Evolutionary conservation across 2,113 vertebrate species (phyloP).

Genomic region (Noturus placidus): DNA sequence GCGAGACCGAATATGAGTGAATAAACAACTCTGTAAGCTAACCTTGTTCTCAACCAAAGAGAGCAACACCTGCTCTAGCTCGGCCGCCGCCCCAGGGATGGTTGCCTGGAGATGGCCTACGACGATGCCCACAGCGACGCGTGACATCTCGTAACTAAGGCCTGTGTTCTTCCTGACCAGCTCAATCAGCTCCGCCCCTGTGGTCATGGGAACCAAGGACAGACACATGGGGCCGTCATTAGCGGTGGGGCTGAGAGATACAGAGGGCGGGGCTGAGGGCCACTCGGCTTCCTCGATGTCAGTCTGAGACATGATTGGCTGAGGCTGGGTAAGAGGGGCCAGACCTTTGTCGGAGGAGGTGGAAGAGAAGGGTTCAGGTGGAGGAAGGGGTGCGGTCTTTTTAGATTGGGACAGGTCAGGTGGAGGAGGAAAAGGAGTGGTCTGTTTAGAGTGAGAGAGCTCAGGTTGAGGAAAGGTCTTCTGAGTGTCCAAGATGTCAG

Average conservation of each 20-base stretch:
- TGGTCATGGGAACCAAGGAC: conserved; percentile 77
- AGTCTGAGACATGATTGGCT: conserved; percentile 47
- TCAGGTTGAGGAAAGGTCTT: conserved; percentile 26
- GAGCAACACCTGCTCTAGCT: conserved; percentile 91
- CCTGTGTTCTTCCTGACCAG: conserved; percentile 92
- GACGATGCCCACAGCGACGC: conserved; percentile 89
- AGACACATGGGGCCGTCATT: conserved; percentile 50
- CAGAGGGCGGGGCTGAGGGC: conserved; percentile 60
- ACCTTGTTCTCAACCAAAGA: conserved; percentile 95
- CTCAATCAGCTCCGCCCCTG: conserved; percentile 91
- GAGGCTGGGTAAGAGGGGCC: conserved; percentile 47
- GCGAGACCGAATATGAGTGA: not conserved
- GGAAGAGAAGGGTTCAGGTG: conserved; percentile 40
- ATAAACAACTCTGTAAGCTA: conserved; percentile 35
- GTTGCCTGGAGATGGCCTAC: conserved; percentile 91
- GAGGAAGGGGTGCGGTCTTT: conserved; percentile 42
- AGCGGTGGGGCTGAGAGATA: conserved; percentile 61
- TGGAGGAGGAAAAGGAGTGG: conserved; percentile 51
- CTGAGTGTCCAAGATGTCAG: not conserved
- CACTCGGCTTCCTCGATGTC: conserved; percentile 56
- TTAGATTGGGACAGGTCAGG: not conserved
- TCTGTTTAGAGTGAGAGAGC: conserved; percentile 55
- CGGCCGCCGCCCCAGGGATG: conserved; percentile 74
- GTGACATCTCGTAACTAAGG: conserved; percentile 92
- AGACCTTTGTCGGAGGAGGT: conserved; percentile 59